phyloP scores from a whole-genome alignment of 1,140 invertebrate species.

The Andrena cerasifolii region DNA sequence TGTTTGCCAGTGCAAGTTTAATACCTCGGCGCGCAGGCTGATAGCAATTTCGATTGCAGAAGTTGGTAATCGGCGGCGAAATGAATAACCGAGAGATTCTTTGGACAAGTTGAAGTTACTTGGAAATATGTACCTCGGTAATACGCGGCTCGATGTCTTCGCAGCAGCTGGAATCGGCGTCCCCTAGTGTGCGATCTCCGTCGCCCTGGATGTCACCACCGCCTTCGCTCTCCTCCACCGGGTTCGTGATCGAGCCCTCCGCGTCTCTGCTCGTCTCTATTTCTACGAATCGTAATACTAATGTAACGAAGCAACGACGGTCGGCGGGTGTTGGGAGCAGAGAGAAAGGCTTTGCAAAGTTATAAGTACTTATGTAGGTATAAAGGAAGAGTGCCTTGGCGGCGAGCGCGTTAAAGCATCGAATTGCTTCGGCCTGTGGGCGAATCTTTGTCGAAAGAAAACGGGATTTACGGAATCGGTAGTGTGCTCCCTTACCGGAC shows the following conservation, averaged over 20 bases:
- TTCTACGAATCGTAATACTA: slow-evolving; percentile 68
- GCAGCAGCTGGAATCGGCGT: slow-evolving; percentile 75
- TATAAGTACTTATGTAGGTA: too few relatives aligned
- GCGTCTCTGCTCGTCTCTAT: slow-evolving; percentile 81
- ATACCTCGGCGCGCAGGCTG: not conserved
- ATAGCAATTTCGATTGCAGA: not conserved
- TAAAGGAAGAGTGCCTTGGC: too few relatives aligned
- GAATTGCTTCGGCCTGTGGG: not conserved
- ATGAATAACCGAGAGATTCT: not conserved
- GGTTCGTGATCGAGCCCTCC: slow-evolving; percentile 82
- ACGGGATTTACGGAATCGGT: too few relatives aligned
- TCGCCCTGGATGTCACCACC: slow-evolving; percentile 71
- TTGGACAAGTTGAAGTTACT: not conserved
- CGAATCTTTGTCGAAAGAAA: slow-evolving; percentile 9
- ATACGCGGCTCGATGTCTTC: slow-evolving; percentile 77
- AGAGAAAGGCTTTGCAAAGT: too few relatives aligned
- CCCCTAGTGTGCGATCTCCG: slow-evolving; percentile 74
- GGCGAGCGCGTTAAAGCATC: slow-evolving; percentile 5
- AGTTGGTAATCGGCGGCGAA: not conserved
- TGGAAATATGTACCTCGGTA: slow-evolving; percentile 72
- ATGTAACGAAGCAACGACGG: not conserved
- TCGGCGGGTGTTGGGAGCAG: not conserved
- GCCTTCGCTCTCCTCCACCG: slow-evolving; percentile 81
- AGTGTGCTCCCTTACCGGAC: slow-evolving; percentile 74
- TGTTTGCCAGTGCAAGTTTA: not conserved